Evolutionary conservation across 1,140 invertebrate species (phyloP).

Genomic region (Anadara kagoshimensis): DNA sequence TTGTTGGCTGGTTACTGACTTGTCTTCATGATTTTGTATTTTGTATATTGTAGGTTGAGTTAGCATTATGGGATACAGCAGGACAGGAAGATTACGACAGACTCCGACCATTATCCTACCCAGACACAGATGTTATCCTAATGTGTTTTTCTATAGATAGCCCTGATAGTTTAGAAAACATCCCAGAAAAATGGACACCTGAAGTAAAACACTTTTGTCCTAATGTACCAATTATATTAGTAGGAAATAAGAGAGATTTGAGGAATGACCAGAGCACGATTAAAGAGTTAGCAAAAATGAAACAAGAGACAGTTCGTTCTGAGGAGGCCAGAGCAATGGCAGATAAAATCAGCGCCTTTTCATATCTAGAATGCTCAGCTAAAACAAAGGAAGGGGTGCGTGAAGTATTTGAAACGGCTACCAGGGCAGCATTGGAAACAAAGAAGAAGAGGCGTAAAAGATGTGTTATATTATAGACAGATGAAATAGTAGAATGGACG

Average conservation of each 20-base stretch:
- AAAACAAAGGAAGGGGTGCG: constrained; percentile 99
- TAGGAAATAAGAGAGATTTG: constrained; percentile 78
- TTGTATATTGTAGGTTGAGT: constrained; percentile 35
- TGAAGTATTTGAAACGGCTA: constrained; percentile 99
- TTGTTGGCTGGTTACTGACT: too few species aligned
- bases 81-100: constrained; percentile 98
- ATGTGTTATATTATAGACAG: constrained; percentile 6
- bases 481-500: not conserved
- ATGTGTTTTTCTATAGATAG: constrained; percentile 72
- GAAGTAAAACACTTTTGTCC: constrained; percentile 75
- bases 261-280: constrained; percentile 98
- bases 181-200: constrained; percentile 73
- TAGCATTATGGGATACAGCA: constrained; percentile 97
- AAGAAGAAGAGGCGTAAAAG: constrained; percentile 64
- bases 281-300: constrained; percentile 98
- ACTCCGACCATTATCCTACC: constrained; percentile 94
- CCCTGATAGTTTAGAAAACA: constrained; percentile 69
- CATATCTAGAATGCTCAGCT: constrained; percentile 99
- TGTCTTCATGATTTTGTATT: not conserved
- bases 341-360: constrained; percentile 98
- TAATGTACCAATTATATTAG: constrained; percentile 74
- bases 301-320: constrained; percentile 98
- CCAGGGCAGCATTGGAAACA: constrained; percentile 96
- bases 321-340: constrained; percentile 98
- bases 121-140: constrained; percentile 88